Evolutionary conservation across 2,797 vertebrate genomes (phyloP), one percentile per base, ranked within the genome.

Genomic region (Anabas testudineus): DNA sequence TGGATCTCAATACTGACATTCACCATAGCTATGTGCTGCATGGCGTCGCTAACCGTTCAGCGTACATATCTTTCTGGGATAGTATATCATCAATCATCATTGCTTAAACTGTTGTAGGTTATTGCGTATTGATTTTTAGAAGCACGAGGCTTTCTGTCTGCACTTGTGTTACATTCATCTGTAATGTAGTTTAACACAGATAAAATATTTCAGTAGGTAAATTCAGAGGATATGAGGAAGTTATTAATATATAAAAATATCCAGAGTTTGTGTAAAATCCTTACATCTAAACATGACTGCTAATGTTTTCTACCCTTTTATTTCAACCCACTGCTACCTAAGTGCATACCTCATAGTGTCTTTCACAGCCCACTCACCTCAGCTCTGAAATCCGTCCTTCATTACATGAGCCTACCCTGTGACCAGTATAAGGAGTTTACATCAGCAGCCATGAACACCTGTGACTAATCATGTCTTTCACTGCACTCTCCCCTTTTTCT

Each of bases 391-490:
- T 80, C 39, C 66, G 82, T 86, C 69, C 84, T 85, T 80, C 57
- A 76, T 81, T 71, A 75, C 73, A 56, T 64, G 56, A 79, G 76
- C 28, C 43, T 28, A 37, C 72, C 30, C 74, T 10, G 39, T 65
- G 71, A 81, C 63, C 74, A 58, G 62, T 63, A 83, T 62, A 66
- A 83, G 78, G 81, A 80, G 76, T 82, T 81, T 79, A 80, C 78
- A 69, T 85, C 87, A 90, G 76, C 75, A 81, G 77, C 72, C 69
- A 61, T 8, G 87, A 78, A 85, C 86, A 89, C 82, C 87, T 84
- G 84, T 90, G 87, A 85, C 76, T 91, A 90, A 91, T 85, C 74
- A 71, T 74, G 77, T 88, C 81, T 88, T 82, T 87, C 82, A 53
- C 68, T 81, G 79, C 66, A 61, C 84, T 83, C 77, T 78, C 67